Conservation (phyloP, 2,113 vertebrate genomes). For the Scomber scombrus region DNA sequence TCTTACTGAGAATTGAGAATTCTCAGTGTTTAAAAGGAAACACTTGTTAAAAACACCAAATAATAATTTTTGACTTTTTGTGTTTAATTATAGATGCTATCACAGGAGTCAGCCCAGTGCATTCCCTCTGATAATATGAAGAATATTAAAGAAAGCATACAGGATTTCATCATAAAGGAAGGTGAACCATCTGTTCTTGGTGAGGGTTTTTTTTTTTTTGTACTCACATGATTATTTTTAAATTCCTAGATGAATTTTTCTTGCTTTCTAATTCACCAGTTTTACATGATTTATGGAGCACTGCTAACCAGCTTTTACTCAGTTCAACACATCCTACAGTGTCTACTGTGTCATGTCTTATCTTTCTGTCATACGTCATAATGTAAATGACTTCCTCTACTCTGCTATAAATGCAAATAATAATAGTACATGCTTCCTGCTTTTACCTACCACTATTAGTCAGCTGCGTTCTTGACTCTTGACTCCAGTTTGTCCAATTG, state of each 20-base stretch:
- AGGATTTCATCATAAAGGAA: neutral
- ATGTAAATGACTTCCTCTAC: neutral
- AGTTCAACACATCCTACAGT: neutral
- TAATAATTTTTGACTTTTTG: neutral
- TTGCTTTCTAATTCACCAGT: neutral
- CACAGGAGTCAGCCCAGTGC: neutral
- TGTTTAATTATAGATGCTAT: slow-evolving; percentile 46
- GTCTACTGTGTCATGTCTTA: no score
- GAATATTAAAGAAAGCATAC: neutral
- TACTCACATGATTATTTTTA: fast-evolving
- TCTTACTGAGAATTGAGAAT: neutral
- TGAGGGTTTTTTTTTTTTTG: slow-evolving; percentile 51
- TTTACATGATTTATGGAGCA: neutral
- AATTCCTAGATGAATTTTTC: neutral
- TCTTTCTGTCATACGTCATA: no score
- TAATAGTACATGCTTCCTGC: neutral
- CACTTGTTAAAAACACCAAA: no score
- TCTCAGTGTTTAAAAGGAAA: neutral
- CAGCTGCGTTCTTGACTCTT: no score
- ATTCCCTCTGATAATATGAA: fast-evolving
- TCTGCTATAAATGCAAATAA: no score
- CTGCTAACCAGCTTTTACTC: neutral
- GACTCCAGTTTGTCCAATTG: no score
- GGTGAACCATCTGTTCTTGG: slow-evolving; percentile 57
- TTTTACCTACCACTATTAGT: neutral